Conservation (phyloP, 2,888 invertebrate species). For the Tyria jacobaeae region DNA sequence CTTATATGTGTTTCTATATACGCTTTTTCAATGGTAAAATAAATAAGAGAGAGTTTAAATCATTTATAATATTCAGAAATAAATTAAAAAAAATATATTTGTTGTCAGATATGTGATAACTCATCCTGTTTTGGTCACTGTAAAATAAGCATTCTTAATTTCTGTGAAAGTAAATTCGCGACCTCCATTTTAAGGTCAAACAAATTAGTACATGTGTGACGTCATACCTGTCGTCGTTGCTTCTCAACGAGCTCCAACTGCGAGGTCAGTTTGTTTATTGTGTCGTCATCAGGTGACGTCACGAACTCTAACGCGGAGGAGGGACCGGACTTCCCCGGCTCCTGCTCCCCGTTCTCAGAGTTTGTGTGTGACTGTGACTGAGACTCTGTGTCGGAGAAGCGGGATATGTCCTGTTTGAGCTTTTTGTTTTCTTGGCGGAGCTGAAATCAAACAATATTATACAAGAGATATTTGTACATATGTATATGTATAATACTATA, state of each 20-base stretch:
- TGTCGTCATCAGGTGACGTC: constrained; percentile 80
- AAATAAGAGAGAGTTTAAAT: too few relatives aligned
- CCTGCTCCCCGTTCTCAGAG: constrained; percentile 52
- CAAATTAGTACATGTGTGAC: too few relatives aligned
- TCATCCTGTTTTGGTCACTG: too few relatives aligned
- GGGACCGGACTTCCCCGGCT: constrained; percentile 58
- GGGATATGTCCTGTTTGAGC: constrained; percentile 66
- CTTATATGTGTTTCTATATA: too few relatives aligned
- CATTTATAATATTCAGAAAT: too few relatives aligned
- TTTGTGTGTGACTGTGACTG: constrained; percentile 33
- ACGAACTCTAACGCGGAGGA: constrained; percentile 79
- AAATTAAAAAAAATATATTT: too few relatives aligned
- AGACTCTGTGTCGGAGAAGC: constrained; percentile 53
- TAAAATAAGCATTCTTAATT: too few relatives aligned
- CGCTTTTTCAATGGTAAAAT: too few relatives aligned
- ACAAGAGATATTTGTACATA: not conserved
- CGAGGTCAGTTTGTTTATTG: constrained; percentile 76
- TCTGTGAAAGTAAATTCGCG: too few relatives aligned
- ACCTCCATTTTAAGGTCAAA: too few relatives aligned
- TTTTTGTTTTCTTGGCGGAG: constrained; percentile 76
- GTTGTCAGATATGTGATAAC: too few relatives aligned
- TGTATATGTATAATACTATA: too few relatives aligned
- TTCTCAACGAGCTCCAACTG: constrained; percentile 80
- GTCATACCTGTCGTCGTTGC: constrained; percentile 73
- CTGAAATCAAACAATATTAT: constrained; percentile 49